Conservation (phyloP, 2,888 invertebrate species). For the Oscheius myriophilus region DNA sequence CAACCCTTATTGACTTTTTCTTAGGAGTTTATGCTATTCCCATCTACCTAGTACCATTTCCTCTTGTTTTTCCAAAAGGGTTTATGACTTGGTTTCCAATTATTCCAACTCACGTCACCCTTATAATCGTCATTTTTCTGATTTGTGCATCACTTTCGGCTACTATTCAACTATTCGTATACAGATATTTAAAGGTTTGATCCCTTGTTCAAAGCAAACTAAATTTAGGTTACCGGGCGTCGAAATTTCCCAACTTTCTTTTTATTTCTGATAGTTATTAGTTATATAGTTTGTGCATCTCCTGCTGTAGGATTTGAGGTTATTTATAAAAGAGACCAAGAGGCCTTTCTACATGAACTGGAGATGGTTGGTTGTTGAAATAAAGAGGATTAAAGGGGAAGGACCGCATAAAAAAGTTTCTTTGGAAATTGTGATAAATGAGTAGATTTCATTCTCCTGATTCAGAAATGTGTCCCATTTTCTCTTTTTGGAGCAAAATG, state of each 20-base stretch:
- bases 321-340: neutral
- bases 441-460: too few relatives aligned
- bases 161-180: conserved; percentile 8
- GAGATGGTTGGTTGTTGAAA: neutral
- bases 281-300: conserved; percentile 10
- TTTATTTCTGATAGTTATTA: neutral
- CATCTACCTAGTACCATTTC: conserved; percentile 9
- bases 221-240: conserved; percentile 2
- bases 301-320: conserved; percentile 4
- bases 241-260: neutral
- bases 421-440: too few relatives aligned
- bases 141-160: conserved; percentile 1
- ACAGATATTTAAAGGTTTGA: conserved; percentile 6
- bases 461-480: too few relatives aligned
- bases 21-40: conserved; percentile 4
- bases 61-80: conserved; percentile 7
- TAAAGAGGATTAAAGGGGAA: too few relatives aligned
- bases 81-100: neutral
- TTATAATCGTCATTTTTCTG: neutral
- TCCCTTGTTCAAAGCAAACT: neutral
- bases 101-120: conserved; percentile 11
- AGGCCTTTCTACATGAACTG: neutral
- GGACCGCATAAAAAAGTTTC: too few relatives aligned
- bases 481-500: too few relatives aligned
- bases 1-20: neutral